Base-by-base conservation (phyloP, 2,888 invertebrate species). In the Cactoblastis cactorum region DNA sequence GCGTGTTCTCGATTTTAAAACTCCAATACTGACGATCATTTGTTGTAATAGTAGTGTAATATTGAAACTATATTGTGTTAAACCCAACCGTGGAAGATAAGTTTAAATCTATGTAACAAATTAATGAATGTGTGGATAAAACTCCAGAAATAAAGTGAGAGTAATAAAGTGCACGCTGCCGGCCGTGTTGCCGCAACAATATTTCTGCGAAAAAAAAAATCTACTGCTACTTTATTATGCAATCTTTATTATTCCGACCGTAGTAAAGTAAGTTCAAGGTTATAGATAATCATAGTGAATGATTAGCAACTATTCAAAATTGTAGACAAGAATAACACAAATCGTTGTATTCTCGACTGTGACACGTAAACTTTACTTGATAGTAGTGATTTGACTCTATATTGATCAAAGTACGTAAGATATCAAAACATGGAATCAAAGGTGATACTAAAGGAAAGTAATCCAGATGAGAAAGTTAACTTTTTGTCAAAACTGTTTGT, bases 391-490 rank as follows among this genome's bases (percentile, higher is more conserved):
- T 28, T 9, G 3, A 22, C 4, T 28, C 28, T 28, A 6, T 8
- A 11, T 37, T 38, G 34, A 35, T 35, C 14, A 35, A 14, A 38
- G 8, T 18, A n/a, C 38, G 5, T 28, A 9, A 6, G 28, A 28
- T 9, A 6, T 28, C 28, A 43, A 14, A 46, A 18, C 1, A 93
- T 93, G 93, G 93, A 93, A 70, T 90, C 91, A 45, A 92, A 91
- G 69, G 91, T 91, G 56, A 91, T 91, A 63, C 81, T 92, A 57
- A 88, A 91, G 51, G 91, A 92, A 62, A 91, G 91, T 50, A 93
- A 92, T 75, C 93, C 93, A 0, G 88, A 91, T 61, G 84, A 88
- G 33, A 84, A 78, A 49, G 91, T 93, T 0, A 93, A 92, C 74
- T 66, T 90, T 41, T 52, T 93, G 17, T 92, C 92, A 8, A 92